Conservation (phyloP, 1,140 invertebrate genomes). For the Drosophila nigromelanica region DNA sequence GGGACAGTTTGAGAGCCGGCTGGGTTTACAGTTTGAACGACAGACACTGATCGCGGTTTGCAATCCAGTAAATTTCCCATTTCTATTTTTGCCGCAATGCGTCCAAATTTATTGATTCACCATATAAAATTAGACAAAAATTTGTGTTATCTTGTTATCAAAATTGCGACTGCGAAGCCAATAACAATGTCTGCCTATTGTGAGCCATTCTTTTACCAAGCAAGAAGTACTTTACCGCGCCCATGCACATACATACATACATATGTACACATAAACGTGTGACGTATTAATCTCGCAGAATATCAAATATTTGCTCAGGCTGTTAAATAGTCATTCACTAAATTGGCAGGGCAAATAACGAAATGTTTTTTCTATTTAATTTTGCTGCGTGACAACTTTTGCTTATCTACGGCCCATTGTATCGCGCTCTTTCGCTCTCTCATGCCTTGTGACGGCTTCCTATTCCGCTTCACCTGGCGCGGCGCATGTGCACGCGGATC, state of each 20-base stretch:
- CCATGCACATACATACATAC: background rate
- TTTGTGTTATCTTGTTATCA: constrained; percentile 66
- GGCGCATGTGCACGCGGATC: constrained; percentile 40
- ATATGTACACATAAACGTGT: constrained; percentile 5
- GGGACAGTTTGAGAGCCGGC: background rate
- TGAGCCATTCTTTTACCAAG: background rate
- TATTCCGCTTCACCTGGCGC: background rate
- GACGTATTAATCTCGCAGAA: constrained; percentile 30
- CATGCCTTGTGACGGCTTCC: background rate
- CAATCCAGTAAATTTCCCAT: constrained; percentile 3
- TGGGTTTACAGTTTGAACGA: constrained; percentile 30
- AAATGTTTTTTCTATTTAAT: constrained; percentile 58
- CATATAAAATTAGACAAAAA: constrained; percentile 49
- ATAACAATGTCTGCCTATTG: constrained; percentile 54
- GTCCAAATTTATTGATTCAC: constrained; percentile 56
- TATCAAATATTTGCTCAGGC: constrained; percentile 70
- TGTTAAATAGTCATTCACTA: constrained; percentile 71
- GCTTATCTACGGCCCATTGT: background rate
- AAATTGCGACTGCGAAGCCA: constrained; percentile 20
- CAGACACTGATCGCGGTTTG: constrained; percentile 2
- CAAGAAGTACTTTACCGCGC: constrained; percentile 34
- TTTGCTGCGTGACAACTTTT: constrained; percentile 57
- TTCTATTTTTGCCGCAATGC: constrained; percentile 61
- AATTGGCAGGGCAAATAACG: constrained; percentile 59
- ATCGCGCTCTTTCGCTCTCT: background rate